Percentiles rank a stretch among this genome's conserved stretches.
Conservation (phyloP, 2,113 vertebrate species). For the Catharus fuscescens region DNA sequence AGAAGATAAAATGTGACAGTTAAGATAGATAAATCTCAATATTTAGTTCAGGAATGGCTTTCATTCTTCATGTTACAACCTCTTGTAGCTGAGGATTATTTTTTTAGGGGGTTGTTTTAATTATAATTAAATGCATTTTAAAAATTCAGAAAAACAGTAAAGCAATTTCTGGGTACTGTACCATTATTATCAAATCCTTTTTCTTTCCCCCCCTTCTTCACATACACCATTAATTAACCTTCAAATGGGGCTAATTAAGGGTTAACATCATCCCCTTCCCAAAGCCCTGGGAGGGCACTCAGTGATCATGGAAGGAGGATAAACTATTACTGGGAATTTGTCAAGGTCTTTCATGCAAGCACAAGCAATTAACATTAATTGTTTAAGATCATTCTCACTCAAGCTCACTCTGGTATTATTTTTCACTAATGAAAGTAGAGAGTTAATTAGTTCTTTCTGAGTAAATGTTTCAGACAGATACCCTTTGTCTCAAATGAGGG, state of each 20-base stretch:
- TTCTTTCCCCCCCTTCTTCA: neutral
- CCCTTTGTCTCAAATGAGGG: neutral
- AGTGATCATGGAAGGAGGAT: neutral
- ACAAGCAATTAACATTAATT: constrained; percentile 9
- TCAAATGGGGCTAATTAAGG: neutral
- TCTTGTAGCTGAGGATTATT: neutral
- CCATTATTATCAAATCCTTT: neutral
- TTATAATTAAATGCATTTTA: neutral
- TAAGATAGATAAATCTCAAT: neutral
- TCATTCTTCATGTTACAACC: neutral
- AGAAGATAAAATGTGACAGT: too few species aligned
- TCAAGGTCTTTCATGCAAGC: constrained; percentile 22
- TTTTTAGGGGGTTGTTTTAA: neutral
- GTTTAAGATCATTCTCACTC: neutral
- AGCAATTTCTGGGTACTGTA: neutral
- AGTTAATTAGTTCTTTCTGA: neutral
- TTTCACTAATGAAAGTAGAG: constrained; percentile 8
- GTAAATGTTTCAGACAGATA: neutral
- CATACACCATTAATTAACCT: neutral
- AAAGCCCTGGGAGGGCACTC: neutral
- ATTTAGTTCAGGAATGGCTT: neutral
- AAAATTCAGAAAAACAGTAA: neutral
- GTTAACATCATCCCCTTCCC: neutral
- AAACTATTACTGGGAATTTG: neutral
- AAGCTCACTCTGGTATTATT: neutral